Evolutionary conservation across 1,140 invertebrate genomes (phyloP), one percentile per base, ranked within the genome.

Genomic region (Nylanderia fulva): DNA sequence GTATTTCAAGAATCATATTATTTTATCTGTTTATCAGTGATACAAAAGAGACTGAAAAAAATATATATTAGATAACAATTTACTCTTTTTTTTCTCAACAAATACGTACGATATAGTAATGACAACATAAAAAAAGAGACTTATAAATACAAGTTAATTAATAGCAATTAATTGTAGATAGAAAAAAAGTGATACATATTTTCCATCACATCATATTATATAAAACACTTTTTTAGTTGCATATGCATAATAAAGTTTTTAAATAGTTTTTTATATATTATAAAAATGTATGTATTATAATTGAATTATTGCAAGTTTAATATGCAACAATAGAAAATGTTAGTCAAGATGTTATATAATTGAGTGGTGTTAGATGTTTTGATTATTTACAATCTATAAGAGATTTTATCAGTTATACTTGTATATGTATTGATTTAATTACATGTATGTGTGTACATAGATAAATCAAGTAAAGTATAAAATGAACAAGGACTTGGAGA

Each of bases 341-440:
- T 66, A 21, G 3, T 52, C 24, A 36, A 54, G 11, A 77, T 48
- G 7, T 77, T 77, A 64, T 18, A 29, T 42, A 64, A 77, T 48
- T 13, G 27, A 64, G 7, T n/a, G 6, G 21, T 58, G 56, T 9
- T 60, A 60, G 27, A 60, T 61, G 6, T 15, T 29, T 69, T 69
- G 4, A 48, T 29, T 69, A 48, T 29, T 36, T 36, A 27, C 1
- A 1, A 66, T 36, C 0, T 27, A n/a, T n/a, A 27, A 79, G 48
- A 79, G 64, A 77, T 68, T n/a, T 15, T 80, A 80, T 80, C 77
- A 71, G 13, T 9, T 36, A 3, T 33, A 33, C 11, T n/a, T 45
- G 1, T 0, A 33, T 18, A 36, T 48, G 4, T 42, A 18, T 15
- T 75, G 45, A 63, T 84, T 54, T 88, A 9, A 21, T 85, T 84